Evolutionary conservation across 2,113 vertebrate genomes (phyloP), one percentile per base, ranked within the genome.

Genomic region (Trichomycterus rosablanca): DNA sequence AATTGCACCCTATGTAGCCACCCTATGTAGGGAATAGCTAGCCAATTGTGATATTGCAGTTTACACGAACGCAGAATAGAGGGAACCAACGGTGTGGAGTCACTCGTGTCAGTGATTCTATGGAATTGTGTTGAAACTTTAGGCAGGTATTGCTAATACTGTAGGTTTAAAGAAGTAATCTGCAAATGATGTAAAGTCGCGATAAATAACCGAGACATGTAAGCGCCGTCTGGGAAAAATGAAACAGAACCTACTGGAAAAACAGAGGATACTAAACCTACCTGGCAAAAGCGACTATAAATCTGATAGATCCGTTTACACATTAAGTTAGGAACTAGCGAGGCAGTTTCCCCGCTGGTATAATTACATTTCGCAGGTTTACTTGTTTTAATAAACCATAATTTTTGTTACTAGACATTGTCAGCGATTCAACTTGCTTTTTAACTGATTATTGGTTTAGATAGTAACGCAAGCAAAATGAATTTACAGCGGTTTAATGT

Each of bases 401-500:
- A 37, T 57, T 1, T 42, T 28, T 22, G 11, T 32, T 15, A 12
- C 12, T 12, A 30, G 19, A 4, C 35, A 16, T 15, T 23, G 8
- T 30, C 14, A 37, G 23, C 30, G 5, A 3, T n/a, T 14, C 16
- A 1, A 6, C 20, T 23, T 37, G 15, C 3, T 2, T 1, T 1
- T 1, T n/a, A 2, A 2, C 12, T 57, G 16, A 39, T 54, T n/a
- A 22, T 22, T 5, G 16, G 40, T 45, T 45, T 61, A 30, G 45
- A 19, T n/a, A n/a, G 43, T 19, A 9, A 7, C 40, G 7, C 37
- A 18, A 54, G 3, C 34, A 49, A 10, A 20, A 55, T 56, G 54
- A 20, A 50, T 60, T 74, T 64, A 30, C 19, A 50, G 49, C 15
- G 37, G 59, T 64, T 54, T 55, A 46, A 35, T 48, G 59, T 44